Conservation (phyloP, 2,888 invertebrate species). For the Oxyscelio sp. region DNA sequence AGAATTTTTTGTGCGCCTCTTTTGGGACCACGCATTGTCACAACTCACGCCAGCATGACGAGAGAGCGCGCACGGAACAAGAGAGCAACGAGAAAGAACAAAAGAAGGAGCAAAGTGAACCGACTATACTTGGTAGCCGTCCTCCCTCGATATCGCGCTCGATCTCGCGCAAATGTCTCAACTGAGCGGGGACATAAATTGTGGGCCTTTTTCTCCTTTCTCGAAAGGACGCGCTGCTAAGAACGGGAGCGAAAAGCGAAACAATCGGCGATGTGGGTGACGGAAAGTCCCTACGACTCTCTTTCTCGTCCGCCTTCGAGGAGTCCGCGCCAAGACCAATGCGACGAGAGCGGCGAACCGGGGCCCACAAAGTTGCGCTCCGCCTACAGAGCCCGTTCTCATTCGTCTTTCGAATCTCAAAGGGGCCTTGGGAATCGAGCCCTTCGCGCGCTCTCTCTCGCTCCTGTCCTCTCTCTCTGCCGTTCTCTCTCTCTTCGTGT, state of each 20-base stretch:
- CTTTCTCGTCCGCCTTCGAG: slow-evolving; percentile 66
- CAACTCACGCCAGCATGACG: slow-evolving; percentile 76
- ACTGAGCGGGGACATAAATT: slow-evolving; percentile 87
- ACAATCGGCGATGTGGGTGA: slow-evolving; percentile 86
- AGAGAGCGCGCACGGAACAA: slow-evolving; percentile 52
- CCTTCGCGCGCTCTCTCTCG: too few species aligned
- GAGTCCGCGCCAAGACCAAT: slow-evolving; percentile 81
- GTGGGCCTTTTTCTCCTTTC: slow-evolving; percentile 79
- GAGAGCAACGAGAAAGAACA: slow-evolving; percentile 61
- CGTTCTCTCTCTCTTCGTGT: slow-evolving; percentile 19
- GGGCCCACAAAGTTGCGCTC: slow-evolving; percentile 84
- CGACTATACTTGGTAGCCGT: slow-evolving; percentile 79
- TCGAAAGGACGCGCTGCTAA: slow-evolving; percentile 66
- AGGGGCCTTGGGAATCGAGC: slow-evolving; percentile 74
- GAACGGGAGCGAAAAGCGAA: slow-evolving; percentile 81
- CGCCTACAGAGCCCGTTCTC: slow-evolving; percentile 83
- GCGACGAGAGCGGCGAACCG: slow-evolving; percentile 83
- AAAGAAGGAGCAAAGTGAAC: slow-evolving; percentile 72
- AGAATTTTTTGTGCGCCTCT: slow-evolving; percentile 40
- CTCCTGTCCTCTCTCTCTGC: too few species aligned
- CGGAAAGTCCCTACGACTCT: slow-evolving; percentile 80
- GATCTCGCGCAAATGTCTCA: slow-evolving; percentile 88
- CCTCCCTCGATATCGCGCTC: slow-evolving; percentile 81
- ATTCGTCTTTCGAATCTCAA: slow-evolving; percentile 77
- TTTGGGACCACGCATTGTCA: slow-evolving; percentile 59